Evolutionary conservation across 2,888 invertebrate species (phyloP).

Genomic region (Lasioglossum morio): DNA sequence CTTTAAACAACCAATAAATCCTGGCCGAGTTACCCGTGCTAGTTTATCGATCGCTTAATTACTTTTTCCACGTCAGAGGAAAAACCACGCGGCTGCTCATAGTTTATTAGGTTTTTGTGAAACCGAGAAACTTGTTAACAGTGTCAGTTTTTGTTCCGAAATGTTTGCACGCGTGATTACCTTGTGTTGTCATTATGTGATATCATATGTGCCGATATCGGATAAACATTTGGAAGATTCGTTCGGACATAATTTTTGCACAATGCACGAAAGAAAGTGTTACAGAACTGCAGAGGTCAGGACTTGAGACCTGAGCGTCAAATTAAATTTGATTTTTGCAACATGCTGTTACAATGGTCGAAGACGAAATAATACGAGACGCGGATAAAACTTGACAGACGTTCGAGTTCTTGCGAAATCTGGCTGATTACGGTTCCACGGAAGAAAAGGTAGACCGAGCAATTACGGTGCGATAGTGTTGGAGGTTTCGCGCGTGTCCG

Average conservation of each 20-base stretch:
- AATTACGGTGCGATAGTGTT: background rate
- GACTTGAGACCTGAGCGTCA: background rate
- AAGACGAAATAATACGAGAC: background rate
- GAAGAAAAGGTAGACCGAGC: background rate
- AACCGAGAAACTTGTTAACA: background rate
- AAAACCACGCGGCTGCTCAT: background rate
- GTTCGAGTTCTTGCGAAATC: background rate
- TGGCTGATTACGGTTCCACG: background rate
- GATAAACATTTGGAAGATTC: background rate
- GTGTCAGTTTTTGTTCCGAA: background rate
- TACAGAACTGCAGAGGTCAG: background rate
- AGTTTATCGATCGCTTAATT: background rate
- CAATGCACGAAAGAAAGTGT: background rate
- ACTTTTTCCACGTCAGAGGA: background rate
- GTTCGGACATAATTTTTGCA: background rate
- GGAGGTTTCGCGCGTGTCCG: constrained; percentile 6
- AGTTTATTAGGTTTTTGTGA: background rate
- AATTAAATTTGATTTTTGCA: background rate
- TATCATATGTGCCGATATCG: background rate
- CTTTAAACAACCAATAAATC: constrained; percentile 14
- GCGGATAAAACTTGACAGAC: background rate
- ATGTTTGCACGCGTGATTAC: background rate
- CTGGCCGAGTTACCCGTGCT: background rate
- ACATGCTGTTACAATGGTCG: background rate
- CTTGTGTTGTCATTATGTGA: background rate